Base-by-base conservation (phyloP, 2,797 vertebrate species). In the Astyanax mexicanus region DNA sequence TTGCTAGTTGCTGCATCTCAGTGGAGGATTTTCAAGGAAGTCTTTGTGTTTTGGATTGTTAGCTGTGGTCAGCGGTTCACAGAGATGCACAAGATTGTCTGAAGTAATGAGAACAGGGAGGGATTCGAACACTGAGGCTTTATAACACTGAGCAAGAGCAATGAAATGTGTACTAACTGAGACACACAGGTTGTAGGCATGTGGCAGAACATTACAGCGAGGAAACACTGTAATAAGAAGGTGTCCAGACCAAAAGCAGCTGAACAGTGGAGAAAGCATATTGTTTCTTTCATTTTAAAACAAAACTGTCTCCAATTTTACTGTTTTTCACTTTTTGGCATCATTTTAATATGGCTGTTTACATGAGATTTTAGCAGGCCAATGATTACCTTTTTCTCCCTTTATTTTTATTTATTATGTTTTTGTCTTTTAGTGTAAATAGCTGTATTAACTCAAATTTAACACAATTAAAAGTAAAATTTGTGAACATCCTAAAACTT, bases 1-100 rank as follows among this genome's bases (percentile, higher is more conserved):
- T 23, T 77, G 69, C 51, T 58, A 23, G 21, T 37, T 9, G n/a
- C 62, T 51, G 27, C 17, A 61, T 37, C 47, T 49, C 37, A 49
- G 69, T 76, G 68, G 75, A n/a, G 55, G 62, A 35, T 29, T 72
- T 66, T 66, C 32, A 19, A 32, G 54, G 60, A 67, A 5, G 35
- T 32, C 45, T 52, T 68, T 73, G 51, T 49, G n/a, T 67, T 38
- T 27, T n/a, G 42, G 37, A 27, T 27, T 21, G 40, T 65, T 65
- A 27, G 58, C 51, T 47, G 25, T 57, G 38, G 60, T 77, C 66
- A 76, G 74, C 75, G 52, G 19, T 57, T 57, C 54, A 23, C 38
- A 44, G 25, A 49, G 42, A 60, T 44, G 44, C 12, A 52, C 19
- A 58, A 29, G 42, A 73, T 42, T 38, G 42, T 52, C 32, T 60